phyloP scores from a whole-genome alignment of 2,113 vertebrate species.

The Hippocampus mohnikei region DNA sequence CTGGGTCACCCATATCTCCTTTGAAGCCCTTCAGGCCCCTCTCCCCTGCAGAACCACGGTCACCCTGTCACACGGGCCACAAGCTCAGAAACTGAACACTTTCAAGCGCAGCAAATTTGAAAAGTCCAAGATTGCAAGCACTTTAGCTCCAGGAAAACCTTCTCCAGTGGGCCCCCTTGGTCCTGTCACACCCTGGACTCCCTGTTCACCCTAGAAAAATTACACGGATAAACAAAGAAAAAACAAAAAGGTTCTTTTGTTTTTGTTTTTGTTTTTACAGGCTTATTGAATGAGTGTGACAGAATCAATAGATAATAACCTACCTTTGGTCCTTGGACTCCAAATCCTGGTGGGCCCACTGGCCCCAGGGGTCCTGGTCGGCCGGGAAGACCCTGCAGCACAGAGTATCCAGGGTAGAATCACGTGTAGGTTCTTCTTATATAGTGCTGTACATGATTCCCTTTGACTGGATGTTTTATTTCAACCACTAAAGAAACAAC shows the following conservation, averaged over 20 bases:
- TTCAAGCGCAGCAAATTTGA: background rate
- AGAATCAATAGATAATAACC: background rate
- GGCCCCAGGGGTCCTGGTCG: conserved; percentile 77
- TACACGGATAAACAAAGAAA: background rate
- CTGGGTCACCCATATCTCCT: conserved; percentile 80
- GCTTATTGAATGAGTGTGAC: background rate
- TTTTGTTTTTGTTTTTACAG: background rate
- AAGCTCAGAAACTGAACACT: background rate
- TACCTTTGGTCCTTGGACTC: conserved; percentile 86
- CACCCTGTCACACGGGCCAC: conserved; percentile 67
- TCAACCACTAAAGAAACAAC: too few relatives aligned
- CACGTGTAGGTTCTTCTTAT: background rate
- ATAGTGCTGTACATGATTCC: background rate
- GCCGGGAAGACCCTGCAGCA: conserved; percentile 75
- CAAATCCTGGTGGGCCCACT: conserved; percentile 79
- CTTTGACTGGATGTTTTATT: background rate
- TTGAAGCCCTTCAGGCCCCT: conserved; percentile 82
- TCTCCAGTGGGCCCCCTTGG: conserved; percentile 81
- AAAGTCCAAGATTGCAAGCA: conserved; percentile 28
- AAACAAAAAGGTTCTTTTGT: background rate
- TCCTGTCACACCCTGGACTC: conserved; percentile 79
- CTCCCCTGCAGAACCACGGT: conserved; percentile 78
- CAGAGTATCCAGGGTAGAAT: background rate
- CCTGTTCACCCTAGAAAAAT: conserved; percentile 79
- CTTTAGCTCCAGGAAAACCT: conserved; percentile 83